Evolutionary conservation across 2,888 invertebrate genomes (phyloP).

Genomic region (Coelopa pilipes): DNA sequence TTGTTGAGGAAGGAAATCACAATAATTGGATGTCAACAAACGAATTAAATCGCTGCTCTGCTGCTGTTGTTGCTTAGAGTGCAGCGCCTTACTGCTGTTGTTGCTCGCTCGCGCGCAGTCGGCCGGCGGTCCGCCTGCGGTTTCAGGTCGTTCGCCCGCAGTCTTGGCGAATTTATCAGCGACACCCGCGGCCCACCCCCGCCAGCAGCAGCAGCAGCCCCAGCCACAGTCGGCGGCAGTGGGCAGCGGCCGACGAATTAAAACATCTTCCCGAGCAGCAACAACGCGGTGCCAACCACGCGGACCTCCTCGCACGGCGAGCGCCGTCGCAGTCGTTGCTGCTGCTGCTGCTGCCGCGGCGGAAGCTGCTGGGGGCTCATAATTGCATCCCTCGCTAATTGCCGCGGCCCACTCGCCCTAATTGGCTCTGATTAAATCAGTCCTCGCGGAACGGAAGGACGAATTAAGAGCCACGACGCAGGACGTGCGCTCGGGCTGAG

Average conservation of each 20-base stretch:
- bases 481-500: no score
- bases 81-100: no score
- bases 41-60: conserved; percentile 18
- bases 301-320: no score
- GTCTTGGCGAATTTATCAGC: conserved; percentile 27
- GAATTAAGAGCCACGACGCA: no score
- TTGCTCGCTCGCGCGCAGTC: no score
- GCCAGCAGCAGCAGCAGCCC: no score
- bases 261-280: conserved; percentile 32
- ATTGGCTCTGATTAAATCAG: neutral
- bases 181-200: neutral
- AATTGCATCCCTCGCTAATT: conserved; percentile 1
- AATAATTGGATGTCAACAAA: conserved; percentile 37
- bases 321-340: neutral
- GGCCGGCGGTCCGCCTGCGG: neutral
- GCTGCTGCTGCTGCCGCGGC: neutral
- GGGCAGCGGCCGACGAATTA: conserved; percentile 59
- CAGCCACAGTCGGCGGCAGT: conserved; percentile 33
- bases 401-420: neutral
- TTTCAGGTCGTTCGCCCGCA: conserved; percentile 15
- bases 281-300: neutral
- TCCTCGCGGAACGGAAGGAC: neutral
- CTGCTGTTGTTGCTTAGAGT: no score
- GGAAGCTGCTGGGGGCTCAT: neutral
- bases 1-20: conserved; percentile 34